Conservation (phyloP, 1,140 invertebrate species). For the Drosophila triauraria region DNA sequence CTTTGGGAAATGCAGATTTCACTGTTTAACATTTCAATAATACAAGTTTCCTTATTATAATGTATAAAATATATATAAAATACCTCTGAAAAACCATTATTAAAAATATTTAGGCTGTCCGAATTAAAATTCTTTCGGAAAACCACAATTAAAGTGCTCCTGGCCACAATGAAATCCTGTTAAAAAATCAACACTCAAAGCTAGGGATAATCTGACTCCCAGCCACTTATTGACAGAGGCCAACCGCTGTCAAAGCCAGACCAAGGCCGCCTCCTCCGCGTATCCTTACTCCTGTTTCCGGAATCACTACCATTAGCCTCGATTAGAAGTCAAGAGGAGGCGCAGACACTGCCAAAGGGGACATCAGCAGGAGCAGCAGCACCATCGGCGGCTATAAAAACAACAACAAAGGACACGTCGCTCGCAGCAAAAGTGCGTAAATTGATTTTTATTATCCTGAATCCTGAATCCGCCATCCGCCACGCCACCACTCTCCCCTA, state of each 20-base stretch:
- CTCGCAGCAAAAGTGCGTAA: constrained; percentile 58
- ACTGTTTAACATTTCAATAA: not conserved
- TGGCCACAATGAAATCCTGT: not conserved
- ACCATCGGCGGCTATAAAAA: constrained; percentile 28
- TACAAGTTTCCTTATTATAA: not conserved
- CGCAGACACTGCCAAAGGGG: constrained; percentile 29
- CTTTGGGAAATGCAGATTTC: not conserved
- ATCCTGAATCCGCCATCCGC: not conserved
- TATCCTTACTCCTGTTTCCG: not conserved
- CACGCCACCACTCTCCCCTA: not conserved
- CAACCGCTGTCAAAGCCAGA: constrained; percentile 50
- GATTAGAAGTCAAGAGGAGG: constrained; percentile 24
- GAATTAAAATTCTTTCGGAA: not conserved
- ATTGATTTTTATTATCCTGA: constrained; percentile 75
- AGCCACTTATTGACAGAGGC: constrained; percentile 34
- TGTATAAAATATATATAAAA: not conserved
- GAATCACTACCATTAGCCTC: constrained; percentile 29
- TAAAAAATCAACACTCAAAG: constrained; percentile 17
- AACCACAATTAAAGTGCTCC: not conserved
- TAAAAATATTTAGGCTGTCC: not conserved
- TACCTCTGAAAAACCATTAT: not conserved
- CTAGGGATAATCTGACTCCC: constrained; percentile 35
- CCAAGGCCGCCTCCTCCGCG: not conserved
- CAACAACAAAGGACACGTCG: constrained; percentile 34
- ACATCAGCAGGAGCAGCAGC: constrained; percentile 41